A percentile compares a stretch with the other conserved stretches of the same genome.
Conservation (phyloP, 2,113 vertebrate genomes). For the Pristiophorus japonicus region DNA sequence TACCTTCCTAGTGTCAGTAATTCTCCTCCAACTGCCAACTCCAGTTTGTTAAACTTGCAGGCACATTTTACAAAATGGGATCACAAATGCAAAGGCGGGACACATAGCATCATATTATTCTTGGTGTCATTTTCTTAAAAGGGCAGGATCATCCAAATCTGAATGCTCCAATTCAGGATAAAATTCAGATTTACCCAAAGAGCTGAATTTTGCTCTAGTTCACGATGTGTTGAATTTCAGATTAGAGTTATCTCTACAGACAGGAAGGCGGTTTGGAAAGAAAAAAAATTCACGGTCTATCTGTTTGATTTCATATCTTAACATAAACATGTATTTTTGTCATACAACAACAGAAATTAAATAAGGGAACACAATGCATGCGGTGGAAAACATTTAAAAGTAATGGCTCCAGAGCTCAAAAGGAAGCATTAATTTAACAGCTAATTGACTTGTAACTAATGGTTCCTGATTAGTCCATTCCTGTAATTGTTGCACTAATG, state of each 20-base stretch:
- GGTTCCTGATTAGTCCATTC: constrained; percentile 28
- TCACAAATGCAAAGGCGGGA: not conserved
- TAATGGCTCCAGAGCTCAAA: not conserved
- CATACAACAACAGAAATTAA: not conserved
- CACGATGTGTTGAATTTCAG: not conserved
- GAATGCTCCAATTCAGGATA: not conserved
- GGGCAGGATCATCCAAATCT: not conserved
- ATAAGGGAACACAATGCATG: not conserved
- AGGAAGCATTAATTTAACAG: constrained; percentile 30
- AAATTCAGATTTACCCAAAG: not conserved
- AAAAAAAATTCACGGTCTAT: not conserved
- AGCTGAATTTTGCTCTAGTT: not conserved
- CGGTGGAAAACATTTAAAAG: not conserved
- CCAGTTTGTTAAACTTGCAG: not conserved
- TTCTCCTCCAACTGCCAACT: not conserved
- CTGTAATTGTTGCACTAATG: constrained; percentile 19
- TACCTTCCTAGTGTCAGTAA: not conserved
- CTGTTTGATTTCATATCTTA: not conserved
- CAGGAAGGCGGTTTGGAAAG: not conserved
- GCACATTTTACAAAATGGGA: not conserved
- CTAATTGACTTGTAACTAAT: constrained; percentile 20
- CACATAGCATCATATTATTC: not conserved
- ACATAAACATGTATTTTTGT: not conserved
- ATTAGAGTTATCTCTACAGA: not conserved
- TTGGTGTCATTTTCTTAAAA: not conserved